Evolutionary conservation across 2,888 invertebrate species (phyloP), one percentile per base, ranked within the genome.

Genomic region (Drosophila greeni): DNA sequence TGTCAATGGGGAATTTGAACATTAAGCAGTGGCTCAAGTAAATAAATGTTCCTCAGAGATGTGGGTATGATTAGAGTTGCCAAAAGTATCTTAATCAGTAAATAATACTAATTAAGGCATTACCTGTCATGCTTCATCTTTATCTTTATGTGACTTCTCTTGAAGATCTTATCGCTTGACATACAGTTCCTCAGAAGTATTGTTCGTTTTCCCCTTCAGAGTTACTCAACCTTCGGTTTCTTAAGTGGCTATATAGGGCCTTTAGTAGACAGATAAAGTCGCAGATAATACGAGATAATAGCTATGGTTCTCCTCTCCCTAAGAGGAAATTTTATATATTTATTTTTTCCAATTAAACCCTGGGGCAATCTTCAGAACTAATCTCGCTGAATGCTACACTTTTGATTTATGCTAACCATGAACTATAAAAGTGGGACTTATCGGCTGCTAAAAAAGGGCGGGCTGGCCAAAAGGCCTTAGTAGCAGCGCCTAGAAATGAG

Each of bases 401-500:
- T 29, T 31, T 43, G 64, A 64, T 62, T 62, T 62, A 64, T 51
- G 64, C 51, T 36, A 36, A 31, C 61, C 61, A n/a, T 51, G 64
- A 64, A 64, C 16, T 34, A 23, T 16, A 26, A 48, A 61, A 34
- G 40, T 9, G 9, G 12, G 14, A 48, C 40, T n/a, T 48, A 61
- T 61, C 48, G 36, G 29, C 36, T 5, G 20, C 20, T 42, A 12
- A 18, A 29, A 16, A 29, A n/a, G 14, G 23, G 29, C 16, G 8
- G 24, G 2, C 12, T 0, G 42, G 3, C 42, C 1, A n/a, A 34
- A 34, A 42, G 62, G 62, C 51, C 61, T 43, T 62, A 62, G 61
- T 42, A 49, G 49, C 62, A 61, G 55, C 73, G 78, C 59, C 52
- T 71, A 68, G 66, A 67, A 76, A 56, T 66, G 54, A 71, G 62